Evolutionary conservation across 2,888 invertebrate species (phyloP), one percentile per base, ranked within the genome.

Genomic region (Meandrusa payeni): DNA sequence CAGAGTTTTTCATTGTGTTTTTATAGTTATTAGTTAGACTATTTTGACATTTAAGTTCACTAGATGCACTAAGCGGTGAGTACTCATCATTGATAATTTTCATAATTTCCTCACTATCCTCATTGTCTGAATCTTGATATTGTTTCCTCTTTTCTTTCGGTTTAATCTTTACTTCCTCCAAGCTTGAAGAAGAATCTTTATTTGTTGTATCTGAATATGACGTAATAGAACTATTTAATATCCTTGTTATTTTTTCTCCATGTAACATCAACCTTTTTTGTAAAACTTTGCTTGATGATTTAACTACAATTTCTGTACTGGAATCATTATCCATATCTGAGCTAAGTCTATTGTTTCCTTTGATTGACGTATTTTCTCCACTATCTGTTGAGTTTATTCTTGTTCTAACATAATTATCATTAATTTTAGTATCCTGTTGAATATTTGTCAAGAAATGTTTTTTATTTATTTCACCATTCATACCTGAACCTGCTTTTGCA

Each of bases 401-500:
- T 6, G 12, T 1, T 0, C 4, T 5, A 0, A 2, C 20, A 33
- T 13, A 22, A 3, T 20, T 33, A 9, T 3, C 17, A 7, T 10
- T 37, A 5, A 26, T 7, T 27, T 37, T 19, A 10, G 12, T 23
- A 20, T 26, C 24, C 3, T 33, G 19, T 11, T 32, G 12, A 9
- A 33, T 15, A 5, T 6, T 22, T 4, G 10, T 9, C 5, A 33
- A 20, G 10, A 44, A 36, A 27, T 60, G 57, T 41, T 48, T 51
- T 17, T 36, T 36, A 19, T 23, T 36, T 33, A 57, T 51, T 50
- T 53, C 46, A 20, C 59, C 12, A 12, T 61, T 51, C 20, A 64
- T 41, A 49, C 58, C 54, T 1, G 71, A 72, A 46, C 72, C 65
- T 3, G 57, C 49, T 28, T 63, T 54, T 3, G 47, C 52, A 17